Evolutionary conservation across 2,113 vertebrate genomes (phyloP), one percentile per base, ranked within the genome.

Genomic region (Sporophila hypoxantha): DNA sequence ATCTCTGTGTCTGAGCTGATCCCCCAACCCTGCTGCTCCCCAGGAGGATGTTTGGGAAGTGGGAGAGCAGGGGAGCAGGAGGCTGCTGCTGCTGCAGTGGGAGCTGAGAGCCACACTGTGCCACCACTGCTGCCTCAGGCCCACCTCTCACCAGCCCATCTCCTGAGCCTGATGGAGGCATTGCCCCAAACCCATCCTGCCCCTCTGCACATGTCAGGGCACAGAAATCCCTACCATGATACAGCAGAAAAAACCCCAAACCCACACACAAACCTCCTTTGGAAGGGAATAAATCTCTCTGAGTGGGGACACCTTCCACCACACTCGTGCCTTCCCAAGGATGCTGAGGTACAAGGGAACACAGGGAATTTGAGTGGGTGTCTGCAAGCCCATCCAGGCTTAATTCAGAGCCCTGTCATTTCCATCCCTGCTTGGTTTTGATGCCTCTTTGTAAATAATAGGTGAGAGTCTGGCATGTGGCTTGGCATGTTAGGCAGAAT

Each of bases 281-380:
- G 59, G 78, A 79, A 82, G 22, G 42, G 70, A 73, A 60, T 30
- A 46, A 57, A 59, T 66, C 27, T 47, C 26, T 55, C 10, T 8
- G 27, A 75, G 64, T 0, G 0, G 65, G n/a, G 60, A 41, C 32
- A 14, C 0, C 42, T 76, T 82, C 65, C 44, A 57, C 41, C 0
- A 0, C 25, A 17, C 44, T 87, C 2, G 0, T 70, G 82, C 29
- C 44, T 89, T 85, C 79, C 60, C 14, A 6, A 62, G 68, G 82
- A 32, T 85, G 78, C 68, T 53, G 87, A 94, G 93, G 89, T 94
- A 94, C 87, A 94, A 79, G 60, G n/a, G 73, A 76, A 44, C 61
- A 49, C 37, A 41, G 44, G 78, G 52, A 42, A 69, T 74, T 87
- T 32, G 59, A 18, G 46, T 1, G 5, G 47, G 46, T 65, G 64